phyloP scores from a whole-genome alignment of 2,113 vertebrate species.

The Ochotona princeps region DNA sequence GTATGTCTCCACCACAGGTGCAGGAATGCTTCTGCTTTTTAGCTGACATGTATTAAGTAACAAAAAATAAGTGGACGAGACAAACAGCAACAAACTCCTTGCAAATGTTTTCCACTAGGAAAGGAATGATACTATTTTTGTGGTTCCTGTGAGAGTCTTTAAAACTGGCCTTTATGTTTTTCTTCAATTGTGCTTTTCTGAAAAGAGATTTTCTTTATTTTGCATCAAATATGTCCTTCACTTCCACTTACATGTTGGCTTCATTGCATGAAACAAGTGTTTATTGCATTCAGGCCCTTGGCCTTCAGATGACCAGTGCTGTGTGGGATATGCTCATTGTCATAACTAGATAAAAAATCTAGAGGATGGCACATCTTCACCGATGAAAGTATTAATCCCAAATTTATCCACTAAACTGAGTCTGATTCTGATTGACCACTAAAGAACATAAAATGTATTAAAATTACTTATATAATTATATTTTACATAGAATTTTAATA shows the following conservation, averaged over 20 bases:
- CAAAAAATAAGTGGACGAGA: not conserved
- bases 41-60: not conserved
- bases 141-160: not conserved
- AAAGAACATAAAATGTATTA: not conserved
- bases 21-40: not conserved
- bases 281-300: not conserved
- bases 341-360: not conserved
- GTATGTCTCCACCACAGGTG: not conserved
- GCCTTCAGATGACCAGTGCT: not conserved
- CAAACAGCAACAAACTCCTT: not conserved
- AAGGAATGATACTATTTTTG: not conserved
- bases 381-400: constrained; percentile 2
- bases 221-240: not conserved
- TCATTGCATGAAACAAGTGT: not conserved
- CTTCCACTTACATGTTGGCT: not conserved
- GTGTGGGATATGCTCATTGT: not conserved
- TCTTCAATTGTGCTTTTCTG: not conserved
- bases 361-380: not conserved
- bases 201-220: not conserved
- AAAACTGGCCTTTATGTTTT: not conserved
- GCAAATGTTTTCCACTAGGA: not conserved
- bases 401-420: not conserved
- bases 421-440: not conserved
- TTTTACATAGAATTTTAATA: not conserved
- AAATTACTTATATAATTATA: not conserved